Evolutionary conservation across 2,888 invertebrate genomes (phyloP).

Genomic region (Alcis repandata): DNA sequence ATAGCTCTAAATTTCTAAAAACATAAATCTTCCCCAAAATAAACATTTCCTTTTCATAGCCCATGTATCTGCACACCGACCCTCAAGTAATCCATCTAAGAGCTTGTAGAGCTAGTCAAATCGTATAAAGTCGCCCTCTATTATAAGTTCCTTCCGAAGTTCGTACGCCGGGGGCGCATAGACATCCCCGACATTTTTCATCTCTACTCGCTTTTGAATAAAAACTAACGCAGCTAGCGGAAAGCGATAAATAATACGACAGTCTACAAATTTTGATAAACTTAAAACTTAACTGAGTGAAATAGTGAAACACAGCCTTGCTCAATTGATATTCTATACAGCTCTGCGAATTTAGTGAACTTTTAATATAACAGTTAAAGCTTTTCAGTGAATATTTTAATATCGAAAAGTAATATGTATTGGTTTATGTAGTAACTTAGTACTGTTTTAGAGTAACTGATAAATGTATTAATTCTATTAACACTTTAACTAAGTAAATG

Average conservation of each 20-base stretch:
- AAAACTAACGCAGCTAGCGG: slow-evolving; percentile 62
- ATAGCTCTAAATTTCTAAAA: neutral
- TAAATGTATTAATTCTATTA: too few relatives aligned
- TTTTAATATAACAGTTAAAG: too few relatives aligned
- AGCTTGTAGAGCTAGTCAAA: slow-evolving; percentile 63
- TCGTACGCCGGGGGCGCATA: slow-evolving; percentile 46
- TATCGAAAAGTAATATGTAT: too few relatives aligned
- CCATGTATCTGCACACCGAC: slow-evolving; percentile 22
- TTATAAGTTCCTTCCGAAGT: slow-evolving; percentile 65
- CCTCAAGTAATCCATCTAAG: slow-evolving; percentile 56
- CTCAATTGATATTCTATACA: neutral
- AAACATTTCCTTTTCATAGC: slow-evolving; percentile 30
- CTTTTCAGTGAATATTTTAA: too few relatives aligned
- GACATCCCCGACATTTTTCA: slow-evolving; percentile 59
- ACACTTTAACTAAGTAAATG: neutral
- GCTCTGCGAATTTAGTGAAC: neutral
- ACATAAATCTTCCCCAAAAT: slow-evolving; percentile 14
- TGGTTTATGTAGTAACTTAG: too few relatives aligned
- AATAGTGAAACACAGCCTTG: neutral
- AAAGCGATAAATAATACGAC: slow-evolving; percentile 67
- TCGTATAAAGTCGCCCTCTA: slow-evolving; percentile 68
- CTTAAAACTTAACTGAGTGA: neutral
- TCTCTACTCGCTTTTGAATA: slow-evolving; percentile 61
- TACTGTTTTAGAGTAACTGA: too few relatives aligned
- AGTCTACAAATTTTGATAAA: slow-evolving; percentile 1